These are phyloP conservation scores for Rhabdomys dilectus DNA, from an alignment of 2,113 vertebrate genomes.

Conservation along the genomic window DNA sequence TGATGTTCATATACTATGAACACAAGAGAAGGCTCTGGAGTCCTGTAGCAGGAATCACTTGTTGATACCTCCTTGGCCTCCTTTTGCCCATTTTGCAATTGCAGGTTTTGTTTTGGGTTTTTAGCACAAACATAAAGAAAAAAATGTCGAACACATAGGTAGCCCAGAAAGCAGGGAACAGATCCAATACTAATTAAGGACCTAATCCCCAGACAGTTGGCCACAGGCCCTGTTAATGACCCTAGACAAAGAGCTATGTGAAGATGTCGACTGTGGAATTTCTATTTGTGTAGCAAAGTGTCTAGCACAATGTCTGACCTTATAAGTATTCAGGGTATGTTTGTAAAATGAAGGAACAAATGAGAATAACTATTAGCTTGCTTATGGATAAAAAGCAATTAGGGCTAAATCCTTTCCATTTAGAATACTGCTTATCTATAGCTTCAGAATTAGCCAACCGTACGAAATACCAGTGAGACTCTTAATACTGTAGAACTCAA, in stretches of 20 bases:
- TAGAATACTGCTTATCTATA: conserved; percentile 63
- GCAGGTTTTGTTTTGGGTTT: background rate
- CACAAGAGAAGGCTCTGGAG: background rate
- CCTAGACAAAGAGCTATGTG: background rate
- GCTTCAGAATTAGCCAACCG: conserved; percentile 47
- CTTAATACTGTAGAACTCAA: conserved; percentile 52
- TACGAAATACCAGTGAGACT: background rate
- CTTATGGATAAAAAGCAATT: conserved; percentile 64
- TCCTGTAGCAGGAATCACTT: background rate
- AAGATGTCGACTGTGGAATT: background rate
- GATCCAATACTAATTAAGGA: background rate
- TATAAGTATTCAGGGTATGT: background rate
- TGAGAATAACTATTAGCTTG: background rate
- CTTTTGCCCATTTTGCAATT: background rate
- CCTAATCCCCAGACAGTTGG: background rate
- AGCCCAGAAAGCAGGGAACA: background rate
- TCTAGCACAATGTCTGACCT: background rate
- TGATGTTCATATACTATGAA: background rate
- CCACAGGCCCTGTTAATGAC: background rate
- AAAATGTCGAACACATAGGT: background rate
- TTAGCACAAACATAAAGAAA: background rate
- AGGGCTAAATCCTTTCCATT: conserved; percentile 59
- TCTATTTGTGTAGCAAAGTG: background rate
- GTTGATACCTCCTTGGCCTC: background rate
- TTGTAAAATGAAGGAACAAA: conserved; percentile 45